phyloP scores from a whole-genome alignment of 2,888 invertebrate genomes.

The Mesorhabditis spiculigera region DNA sequence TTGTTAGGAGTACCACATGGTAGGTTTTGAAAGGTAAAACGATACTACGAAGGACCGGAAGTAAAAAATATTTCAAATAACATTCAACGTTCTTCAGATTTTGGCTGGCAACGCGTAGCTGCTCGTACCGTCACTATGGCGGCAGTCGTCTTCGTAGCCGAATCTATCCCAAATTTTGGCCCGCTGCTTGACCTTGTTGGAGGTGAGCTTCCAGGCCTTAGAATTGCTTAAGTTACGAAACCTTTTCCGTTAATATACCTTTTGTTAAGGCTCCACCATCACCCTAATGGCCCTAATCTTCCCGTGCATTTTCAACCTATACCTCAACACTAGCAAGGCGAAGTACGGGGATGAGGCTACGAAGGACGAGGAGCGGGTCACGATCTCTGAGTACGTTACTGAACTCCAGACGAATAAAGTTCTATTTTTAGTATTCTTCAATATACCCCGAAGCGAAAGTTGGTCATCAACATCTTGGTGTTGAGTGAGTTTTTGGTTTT shows the following conservation, averaged over 20 bases:
- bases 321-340: constrained; percentile 28
- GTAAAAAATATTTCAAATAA: not conserved
- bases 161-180: constrained; percentile 50
- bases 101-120: constrained; percentile 37
- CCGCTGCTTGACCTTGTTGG: constrained; percentile 49
- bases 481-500: constrained; percentile 18
- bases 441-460: constrained; percentile 25
- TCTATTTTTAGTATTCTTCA: constrained; percentile 28
- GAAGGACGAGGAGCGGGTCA: constrained; percentile 18
- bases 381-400: constrained; percentile 35
- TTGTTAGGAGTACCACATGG: constrained; percentile 41
- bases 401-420: not conserved
- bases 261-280: constrained; percentile 34
- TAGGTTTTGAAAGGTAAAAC: constrained; percentile 11
- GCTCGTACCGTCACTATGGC: constrained; percentile 44
- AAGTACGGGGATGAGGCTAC: constrained; percentile 29
- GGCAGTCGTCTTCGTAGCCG: constrained; percentile 46
- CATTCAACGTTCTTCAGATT: constrained; percentile 17
- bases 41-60: not conserved
- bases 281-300: constrained; percentile 51
- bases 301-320: constrained; percentile 48
- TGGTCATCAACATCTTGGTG: constrained; percentile 31
- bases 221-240: not conserved
- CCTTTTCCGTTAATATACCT: not conserved
- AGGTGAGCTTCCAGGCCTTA: constrained; percentile 7